Percentiles rank a stretch among this genome's conserved stretches.
phyloP scores from a whole-genome alignment of 2,797 vertebrate species.

The Pteropus rufus region DNA sequence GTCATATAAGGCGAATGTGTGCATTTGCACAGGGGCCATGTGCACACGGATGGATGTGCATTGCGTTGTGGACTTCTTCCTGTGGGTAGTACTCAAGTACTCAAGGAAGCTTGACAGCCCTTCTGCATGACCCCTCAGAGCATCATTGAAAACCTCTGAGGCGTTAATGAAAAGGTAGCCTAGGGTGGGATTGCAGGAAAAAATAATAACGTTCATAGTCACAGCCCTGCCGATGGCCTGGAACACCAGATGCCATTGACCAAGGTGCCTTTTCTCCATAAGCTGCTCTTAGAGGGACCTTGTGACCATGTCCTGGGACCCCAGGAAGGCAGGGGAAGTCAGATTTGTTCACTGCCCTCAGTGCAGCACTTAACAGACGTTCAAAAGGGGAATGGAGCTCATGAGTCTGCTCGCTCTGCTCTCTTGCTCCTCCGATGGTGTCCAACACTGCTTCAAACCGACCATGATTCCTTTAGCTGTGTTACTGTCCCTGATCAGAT shows the following conservation, averaged over 20 bases:
- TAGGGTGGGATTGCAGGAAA: not conserved
- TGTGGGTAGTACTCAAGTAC: not conserved
- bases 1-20: not conserved
- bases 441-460: not conserved
- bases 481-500: not conserved
- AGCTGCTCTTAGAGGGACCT: not conserved
- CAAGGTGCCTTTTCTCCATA: not conserved
- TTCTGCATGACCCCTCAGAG: not conserved
- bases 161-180: not conserved
- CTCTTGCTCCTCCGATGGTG: not conserved
- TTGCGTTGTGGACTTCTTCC: not conserved
- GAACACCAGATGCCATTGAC: not conserved
- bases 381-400: not conserved
- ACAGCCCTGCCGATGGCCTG: not conserved
- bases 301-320: not conserved
- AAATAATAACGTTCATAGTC: not conserved
- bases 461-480: not conserved
- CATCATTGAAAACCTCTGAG: not conserved
- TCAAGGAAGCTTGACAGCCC: not conserved
- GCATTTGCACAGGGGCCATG: too few relatives aligned
- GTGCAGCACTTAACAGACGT: not conserved
- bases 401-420: not conserved
- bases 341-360: not conserved
- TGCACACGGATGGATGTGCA: too few relatives aligned
- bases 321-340: not conserved